Conservation (phyloP, 1,140 invertebrate genomes). For the Drosophila nasuta region DNA sequence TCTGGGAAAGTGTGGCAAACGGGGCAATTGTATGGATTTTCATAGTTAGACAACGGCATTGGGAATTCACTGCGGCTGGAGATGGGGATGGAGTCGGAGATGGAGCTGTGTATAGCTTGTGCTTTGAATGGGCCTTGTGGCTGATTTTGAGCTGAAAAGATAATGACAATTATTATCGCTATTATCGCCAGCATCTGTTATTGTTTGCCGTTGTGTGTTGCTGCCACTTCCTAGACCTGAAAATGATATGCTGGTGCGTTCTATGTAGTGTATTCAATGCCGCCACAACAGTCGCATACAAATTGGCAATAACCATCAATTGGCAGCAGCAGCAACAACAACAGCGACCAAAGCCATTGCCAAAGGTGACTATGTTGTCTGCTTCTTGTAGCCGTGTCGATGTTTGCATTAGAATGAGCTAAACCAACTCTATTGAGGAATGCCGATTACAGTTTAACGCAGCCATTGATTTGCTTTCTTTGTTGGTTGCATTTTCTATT, state of each 20-base stretch:
- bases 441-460: constrained; percentile 69
- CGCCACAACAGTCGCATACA: constrained; percentile 59
- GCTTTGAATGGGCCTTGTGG: constrained; percentile 37
- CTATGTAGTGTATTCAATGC: constrained; percentile 16
- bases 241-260: constrained; percentile 32
- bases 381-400: constrained; percentile 3
- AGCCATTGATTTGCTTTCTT: constrained; percentile 63
- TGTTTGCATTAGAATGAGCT: constrained; percentile 82
- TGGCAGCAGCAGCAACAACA: constrained; percentile 53
- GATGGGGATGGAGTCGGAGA: neutral
- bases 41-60: constrained; percentile 52
- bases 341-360: constrained; percentile 28
- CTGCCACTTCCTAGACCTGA: constrained; percentile 28
- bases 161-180: constrained; percentile 83
- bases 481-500: constrained; percentile 15
- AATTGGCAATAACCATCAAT: constrained; percentile 83
- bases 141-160: constrained; percentile 70
- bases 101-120: neutral
- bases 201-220: constrained; percentile 47
- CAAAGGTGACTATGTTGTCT: constrained; percentile 52
- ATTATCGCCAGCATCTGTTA: constrained; percentile 80
- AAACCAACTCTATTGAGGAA: constrained; percentile 48
- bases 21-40: constrained; percentile 56
- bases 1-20: constrained; percentile 69
- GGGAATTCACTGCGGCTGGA: constrained; percentile 5